phyloP scores from a whole-genome alignment of 2,113 vertebrate species.

The Phasianus colchicus region DNA sequence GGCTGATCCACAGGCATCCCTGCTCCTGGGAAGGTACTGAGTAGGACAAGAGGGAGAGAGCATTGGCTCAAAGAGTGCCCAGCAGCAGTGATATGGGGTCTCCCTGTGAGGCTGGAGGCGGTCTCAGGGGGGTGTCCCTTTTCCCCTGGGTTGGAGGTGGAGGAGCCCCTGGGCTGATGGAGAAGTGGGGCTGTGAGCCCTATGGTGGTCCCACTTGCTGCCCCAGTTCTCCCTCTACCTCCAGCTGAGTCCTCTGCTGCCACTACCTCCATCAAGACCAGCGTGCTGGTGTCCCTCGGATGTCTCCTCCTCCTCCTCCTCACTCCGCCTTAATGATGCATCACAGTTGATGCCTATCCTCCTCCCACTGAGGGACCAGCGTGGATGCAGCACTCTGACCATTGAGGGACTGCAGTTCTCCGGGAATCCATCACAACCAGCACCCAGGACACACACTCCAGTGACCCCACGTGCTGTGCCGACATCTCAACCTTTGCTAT shows the following conservation, averaged over 20 bases:
- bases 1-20: not conserved
- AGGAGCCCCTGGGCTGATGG: rapidly evolving
- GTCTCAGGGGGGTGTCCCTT: not conserved
- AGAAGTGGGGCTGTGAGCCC: not conserved
- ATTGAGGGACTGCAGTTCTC: rapidly evolving
- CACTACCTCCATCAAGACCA: not conserved
- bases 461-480: not conserved
- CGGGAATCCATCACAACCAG: not conserved
- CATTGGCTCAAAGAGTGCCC: not conserved
- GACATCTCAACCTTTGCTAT: too few species aligned
- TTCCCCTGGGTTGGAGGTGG: not conserved
- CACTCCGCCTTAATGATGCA: not conserved
- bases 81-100: rapidly evolving
- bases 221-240: not conserved
- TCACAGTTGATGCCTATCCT: rapidly evolving
- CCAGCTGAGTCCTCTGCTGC: not conserved
- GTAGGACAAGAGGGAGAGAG: not conserved
- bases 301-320: not conserved
- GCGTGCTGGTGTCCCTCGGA: not conserved
- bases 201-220: not conserved
- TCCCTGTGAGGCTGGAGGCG: not conserved
- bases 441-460: not conserved
- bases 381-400: rapidly evolving
- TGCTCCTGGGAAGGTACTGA: not conserved
- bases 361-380: rapidly evolving